Evolutionary conservation across 2,888 invertebrate genomes (phyloP).

Genomic region (Tachystola acroxantha): DNA sequence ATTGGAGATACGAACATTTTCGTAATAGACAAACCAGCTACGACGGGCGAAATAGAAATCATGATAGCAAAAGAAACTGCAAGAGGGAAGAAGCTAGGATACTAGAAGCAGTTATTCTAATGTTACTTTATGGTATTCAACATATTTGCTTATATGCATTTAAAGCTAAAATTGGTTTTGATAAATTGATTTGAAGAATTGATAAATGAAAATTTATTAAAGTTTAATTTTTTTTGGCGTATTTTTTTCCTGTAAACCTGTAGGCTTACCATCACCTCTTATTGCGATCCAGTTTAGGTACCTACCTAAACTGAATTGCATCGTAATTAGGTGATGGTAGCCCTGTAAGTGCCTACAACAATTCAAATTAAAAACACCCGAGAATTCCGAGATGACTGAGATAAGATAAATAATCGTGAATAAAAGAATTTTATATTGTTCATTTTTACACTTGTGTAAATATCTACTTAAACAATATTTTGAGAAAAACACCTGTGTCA

Average conservation of each 20-base stretch:
- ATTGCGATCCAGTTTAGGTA: no score
- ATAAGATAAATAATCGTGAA: no score
- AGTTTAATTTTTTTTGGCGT: no score
- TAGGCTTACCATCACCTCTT: no score
- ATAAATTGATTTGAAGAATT: no score
- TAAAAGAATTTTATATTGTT: not conserved
- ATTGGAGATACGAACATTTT: conserved; percentile 97
- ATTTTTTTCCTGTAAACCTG: no score
- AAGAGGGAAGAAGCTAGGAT: conserved; percentile 86
- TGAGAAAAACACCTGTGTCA: not conserved
- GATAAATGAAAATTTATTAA: no score
- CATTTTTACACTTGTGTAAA: not conserved
- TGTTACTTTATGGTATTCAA: conserved; percentile 89
- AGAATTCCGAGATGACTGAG: not conserved
- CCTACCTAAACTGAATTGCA: no score
- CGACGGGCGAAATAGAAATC: conserved; percentile 89
- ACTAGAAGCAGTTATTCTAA: conserved; percentile 89
- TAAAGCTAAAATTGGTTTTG: conserved; percentile 92
- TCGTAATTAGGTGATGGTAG: no score
- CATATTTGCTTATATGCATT: conserved; percentile 80
- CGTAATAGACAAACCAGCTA: conserved; percentile 73
- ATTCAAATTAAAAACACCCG: no score
- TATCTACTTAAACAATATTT: not conserved
- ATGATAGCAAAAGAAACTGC: conserved; percentile 92
- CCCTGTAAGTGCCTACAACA: no score